These are phyloP conservation scores for Seira ritae DNA, from an alignment of 2,888 invertebrate genomes.

Conservation along the genomic window DNA sequence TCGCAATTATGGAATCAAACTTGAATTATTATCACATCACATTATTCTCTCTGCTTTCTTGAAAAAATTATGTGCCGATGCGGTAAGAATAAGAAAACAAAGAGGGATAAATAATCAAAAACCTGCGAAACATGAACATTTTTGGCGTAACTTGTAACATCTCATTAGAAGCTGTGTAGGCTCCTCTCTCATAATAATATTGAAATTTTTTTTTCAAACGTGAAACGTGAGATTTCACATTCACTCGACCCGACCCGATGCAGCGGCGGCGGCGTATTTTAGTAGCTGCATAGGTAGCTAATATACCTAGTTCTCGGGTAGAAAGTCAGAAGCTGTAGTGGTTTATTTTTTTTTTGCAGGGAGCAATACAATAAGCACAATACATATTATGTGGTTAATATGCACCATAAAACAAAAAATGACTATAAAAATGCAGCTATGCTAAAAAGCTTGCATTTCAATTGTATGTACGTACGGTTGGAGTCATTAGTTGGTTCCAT, in stretches of 20 bases:
- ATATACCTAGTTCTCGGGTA: too few relatives aligned
- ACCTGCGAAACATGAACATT: constrained; percentile 11
- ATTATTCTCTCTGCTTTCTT: too few relatives aligned
- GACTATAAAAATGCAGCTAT: constrained; percentile 34
- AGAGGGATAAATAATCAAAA: background rate
- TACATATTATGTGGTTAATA: constrained; percentile 38
- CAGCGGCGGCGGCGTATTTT: background rate
- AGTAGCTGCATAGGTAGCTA: constrained; percentile 16
- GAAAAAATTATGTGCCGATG: too few relatives aligned
- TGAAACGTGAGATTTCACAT: constrained; percentile 46
- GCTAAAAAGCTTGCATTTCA: background rate
- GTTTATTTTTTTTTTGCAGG: too few relatives aligned
- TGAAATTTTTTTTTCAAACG: constrained; percentile 23
- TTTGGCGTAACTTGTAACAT: constrained; percentile 13
- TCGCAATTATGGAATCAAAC: too few relatives aligned
- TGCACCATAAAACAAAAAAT: constrained; percentile 45
- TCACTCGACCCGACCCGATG: too few relatives aligned
- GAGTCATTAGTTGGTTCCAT: constrained; percentile 54
- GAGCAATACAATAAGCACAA: too few relatives aligned
- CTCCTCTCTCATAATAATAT: background rate
- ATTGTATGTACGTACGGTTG: background rate
- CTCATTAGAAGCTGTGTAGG: constrained; percentile 12
- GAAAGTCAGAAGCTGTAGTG: too few relatives aligned
- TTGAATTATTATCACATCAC: too few relatives aligned
- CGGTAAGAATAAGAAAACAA: too few relatives aligned